A percentile compares a stretch with the other conserved stretches of the same genome.
These are phyloP conservation scores for Zapornia atra DNA, from an alignment of 2,113 vertebrate genomes.

Conservation along the genomic window DNA sequence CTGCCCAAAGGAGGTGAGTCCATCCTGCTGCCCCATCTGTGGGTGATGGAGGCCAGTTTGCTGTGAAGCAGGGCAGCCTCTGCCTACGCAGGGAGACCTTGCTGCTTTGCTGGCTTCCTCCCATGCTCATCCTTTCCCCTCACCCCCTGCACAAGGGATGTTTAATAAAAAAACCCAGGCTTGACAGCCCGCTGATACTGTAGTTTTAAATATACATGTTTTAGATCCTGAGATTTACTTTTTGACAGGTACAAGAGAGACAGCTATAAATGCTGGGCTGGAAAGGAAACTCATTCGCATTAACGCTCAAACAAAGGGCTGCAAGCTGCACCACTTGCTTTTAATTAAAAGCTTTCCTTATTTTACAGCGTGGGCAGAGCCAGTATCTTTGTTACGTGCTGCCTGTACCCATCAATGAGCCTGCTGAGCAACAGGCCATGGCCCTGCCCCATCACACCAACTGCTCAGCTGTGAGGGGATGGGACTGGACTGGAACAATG, in stretches of 20 bases:
- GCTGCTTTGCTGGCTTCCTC: not conserved
- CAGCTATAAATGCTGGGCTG: slow-evolving; percentile 29
- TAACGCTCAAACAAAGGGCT: not conserved
- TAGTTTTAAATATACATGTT: slow-evolving; percentile 21
- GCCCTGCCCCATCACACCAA: not conserved
- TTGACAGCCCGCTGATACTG: not conserved
- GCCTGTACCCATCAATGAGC: not conserved
- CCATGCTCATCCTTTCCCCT: not conserved
- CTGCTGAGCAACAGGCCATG: fast-evolving
- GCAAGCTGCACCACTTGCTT: not conserved
- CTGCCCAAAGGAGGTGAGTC: not conserved
- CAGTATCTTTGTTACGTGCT: not conserved
- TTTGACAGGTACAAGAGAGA: slow-evolving; percentile 30
- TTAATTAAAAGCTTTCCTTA: slow-evolving; percentile 28
- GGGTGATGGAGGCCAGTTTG: not conserved
- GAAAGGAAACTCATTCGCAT: not conserved
- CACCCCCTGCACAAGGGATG: not conserved
- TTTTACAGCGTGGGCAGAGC: not conserved
- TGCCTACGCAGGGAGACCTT: not conserved
- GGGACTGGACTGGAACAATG: not conserved
- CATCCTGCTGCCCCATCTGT: fast-evolving
- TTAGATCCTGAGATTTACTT: slow-evolving; percentile 31
- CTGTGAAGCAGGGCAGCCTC: not conserved
- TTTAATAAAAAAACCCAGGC: not conserved
- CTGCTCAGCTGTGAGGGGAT: no score